Evolutionary conservation across 2,113 vertebrate genomes (phyloP), one percentile per base, ranked within the genome.

Genomic region (Eleginops maclovinus): DNA sequence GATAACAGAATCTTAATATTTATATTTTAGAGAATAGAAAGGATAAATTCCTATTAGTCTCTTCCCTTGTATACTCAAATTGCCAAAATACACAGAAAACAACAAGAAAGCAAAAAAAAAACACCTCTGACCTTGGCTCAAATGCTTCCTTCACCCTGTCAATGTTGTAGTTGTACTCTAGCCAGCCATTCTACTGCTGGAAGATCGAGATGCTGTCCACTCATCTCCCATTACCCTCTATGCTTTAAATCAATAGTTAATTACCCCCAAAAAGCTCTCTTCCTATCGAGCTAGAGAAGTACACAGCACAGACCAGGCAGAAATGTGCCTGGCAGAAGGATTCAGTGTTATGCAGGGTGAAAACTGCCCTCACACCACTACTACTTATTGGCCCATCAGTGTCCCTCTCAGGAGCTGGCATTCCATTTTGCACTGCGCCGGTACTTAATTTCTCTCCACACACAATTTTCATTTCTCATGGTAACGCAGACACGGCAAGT

Each of bases 201-300:
- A 61, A 64, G 63, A 79, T 84, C 74, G 41, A 84, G 77, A 89
- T 65, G 77, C 73, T 69, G 81, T 87, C 85, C 75, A 75, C 78
- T 84, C 68, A 72, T 92, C 89, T 83, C 83, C 84, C 70, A 86
- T 92, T 89, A 87, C 81, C 78, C 83, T 85, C 73, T 75, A 70
- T 69, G 81, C 84, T 90, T 89, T 40, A 69, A 88, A 93, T 94
- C 93, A 92, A 93, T 94, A 92, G 77, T 88, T 92, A 92, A 94
- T 94, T 92, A 91, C 92, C 79, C 90, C 85, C 74, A 79, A 86
- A 89, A 87, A 69, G 70, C 73, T 77, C 61, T 83, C 84, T 77
- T 86, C 86, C 82, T 83, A 68, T 88, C 83, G 77, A 84, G 74
- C 85, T 41, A 65, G 67, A 83, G 66, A 84, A 81, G 81, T 73